Base-by-base conservation (phyloP, 2,797 vertebrate species). In the Chiroxiphia lanceolata region DNA sequence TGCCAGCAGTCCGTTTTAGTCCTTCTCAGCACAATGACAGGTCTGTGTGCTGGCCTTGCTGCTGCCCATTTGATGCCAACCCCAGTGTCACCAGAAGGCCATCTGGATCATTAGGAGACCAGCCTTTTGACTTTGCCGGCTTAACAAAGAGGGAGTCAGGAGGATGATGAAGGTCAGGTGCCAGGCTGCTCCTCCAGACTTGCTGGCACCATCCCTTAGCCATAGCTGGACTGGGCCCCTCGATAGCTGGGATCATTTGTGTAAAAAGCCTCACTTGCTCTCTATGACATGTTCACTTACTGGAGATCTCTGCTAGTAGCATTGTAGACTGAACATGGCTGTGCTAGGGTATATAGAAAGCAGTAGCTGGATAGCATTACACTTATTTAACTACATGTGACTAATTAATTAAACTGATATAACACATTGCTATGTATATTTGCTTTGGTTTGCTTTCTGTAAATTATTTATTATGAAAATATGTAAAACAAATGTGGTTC, bases 61-160 rank as follows among this genome's bases (percentile, higher is more conserved):
- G 82, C 84, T 93, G 53, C 51, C 40, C 27, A 2, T 77, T 64
- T 74, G 71, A 25, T 93, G 89, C 91, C 94, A 94, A 27, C 13
- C n/a, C 13, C 44, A 10, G 84, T 83, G 94, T 89, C 93, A 93
- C 40, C 68, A 74, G 53, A 51, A 91, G 87, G 94, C 56, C 82
- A 75, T 74, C 57, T 38, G 64, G 75, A 89, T 94, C 91, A 57
- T 94, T 96, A 95, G 91, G 89, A 87, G n/a, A 83, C 71, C 48
- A 80, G 38, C 68, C 75, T 84, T 92, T 87, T 94, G 87, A 87
- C 89, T 94, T 85, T 0, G 0, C 18, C 9, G 6, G 71, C 1
- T 10, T 34, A 51, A 9, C 56, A 61, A 25, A 63, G 54, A 63
- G 50, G 47, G 60, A 85, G 79, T 64, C 1, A 1, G 51, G 65